Evolutionary conservation across 35 echinoderm and acorn worm genomes (phyloP).

Genomic region (Apostichopus japonicus): DNA sequence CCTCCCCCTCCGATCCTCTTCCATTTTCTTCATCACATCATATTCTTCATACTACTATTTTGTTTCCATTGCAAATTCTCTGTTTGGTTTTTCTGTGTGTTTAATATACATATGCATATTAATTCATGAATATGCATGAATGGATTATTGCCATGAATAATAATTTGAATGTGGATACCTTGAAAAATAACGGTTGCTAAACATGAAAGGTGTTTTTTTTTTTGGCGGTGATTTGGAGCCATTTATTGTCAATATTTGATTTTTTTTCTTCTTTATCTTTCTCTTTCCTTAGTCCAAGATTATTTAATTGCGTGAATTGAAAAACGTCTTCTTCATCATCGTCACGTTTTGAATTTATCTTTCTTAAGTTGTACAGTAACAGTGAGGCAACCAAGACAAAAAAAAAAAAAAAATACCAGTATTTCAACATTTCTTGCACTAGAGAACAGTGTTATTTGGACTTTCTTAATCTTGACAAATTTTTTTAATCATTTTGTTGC

Average conservation of each 20-base stretch:
- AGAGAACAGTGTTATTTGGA: constrained; percentile 14
- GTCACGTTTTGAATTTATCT: constrained; percentile 14
- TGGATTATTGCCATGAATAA: constrained; percentile 1
- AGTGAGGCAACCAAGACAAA: not conserved
- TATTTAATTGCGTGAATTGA: no score
- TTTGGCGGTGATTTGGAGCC: not conserved
- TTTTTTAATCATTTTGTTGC: constrained; percentile 41
- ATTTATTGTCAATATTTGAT: not conserved
- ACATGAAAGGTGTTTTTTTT: not conserved
- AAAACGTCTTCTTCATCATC: no score
- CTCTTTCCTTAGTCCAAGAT: no score
- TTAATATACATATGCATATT: constrained; percentile 16
- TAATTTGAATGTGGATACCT: constrained; percentile 10
- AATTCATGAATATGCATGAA: constrained; percentile 40
- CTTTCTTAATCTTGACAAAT: constrained; percentile 18
- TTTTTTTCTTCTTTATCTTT: no score
- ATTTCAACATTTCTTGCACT: constrained; percentile 43
- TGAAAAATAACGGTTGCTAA: constrained; percentile 34
- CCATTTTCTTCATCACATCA: no score
- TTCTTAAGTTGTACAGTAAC: constrained; percentile 35
- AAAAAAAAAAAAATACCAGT: constrained; percentile 14
- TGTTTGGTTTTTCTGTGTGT: not conserved
- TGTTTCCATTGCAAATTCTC: not conserved
- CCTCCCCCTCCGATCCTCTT: no score
- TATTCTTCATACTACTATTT: no score